Evolutionary conservation across 2,113 vertebrate genomes (phyloP).

Genomic region (Galbula dea): DNA sequence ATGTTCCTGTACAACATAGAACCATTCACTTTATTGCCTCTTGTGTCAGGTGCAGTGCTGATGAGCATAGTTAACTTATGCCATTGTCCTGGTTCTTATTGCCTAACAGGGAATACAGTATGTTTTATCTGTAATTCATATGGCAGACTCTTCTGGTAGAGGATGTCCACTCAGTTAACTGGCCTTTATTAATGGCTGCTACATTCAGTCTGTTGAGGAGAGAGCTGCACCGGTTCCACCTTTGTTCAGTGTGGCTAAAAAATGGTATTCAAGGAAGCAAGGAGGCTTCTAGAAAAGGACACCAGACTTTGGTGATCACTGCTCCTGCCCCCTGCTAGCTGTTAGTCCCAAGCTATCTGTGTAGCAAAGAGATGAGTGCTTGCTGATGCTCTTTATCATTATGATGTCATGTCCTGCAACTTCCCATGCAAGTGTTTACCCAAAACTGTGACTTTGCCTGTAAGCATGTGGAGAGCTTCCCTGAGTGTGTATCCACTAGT

Average conservation of each 20-base stretch:
- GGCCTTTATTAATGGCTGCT: background rate
- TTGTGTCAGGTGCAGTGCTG: background rate
- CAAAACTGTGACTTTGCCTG: background rate
- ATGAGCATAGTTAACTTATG: background rate
- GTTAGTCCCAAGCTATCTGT: background rate
- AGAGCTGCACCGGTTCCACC: background rate
- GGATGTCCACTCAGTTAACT: background rate
- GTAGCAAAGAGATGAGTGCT: background rate
- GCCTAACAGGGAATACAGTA: fast-evolving
- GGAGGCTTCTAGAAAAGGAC: background rate
- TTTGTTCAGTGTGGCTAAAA: background rate
- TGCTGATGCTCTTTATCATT: background rate
- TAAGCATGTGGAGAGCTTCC: background rate
- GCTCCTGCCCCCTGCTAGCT: background rate
- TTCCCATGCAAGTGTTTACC: background rate
- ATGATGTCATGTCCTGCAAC: slow-evolving; percentile 2
- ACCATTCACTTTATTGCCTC: background rate
- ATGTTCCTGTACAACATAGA: background rate
- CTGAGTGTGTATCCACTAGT: fast-evolving
- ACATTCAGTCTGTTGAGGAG: background rate
- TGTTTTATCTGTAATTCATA: background rate
- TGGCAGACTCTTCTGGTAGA: background rate
- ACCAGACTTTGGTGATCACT: background rate
- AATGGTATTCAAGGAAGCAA: background rate
- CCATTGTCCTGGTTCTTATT: background rate